phyloP scores from a whole-genome alignment of 2,888 invertebrate species.

The Acrobeloides nanus region DNA sequence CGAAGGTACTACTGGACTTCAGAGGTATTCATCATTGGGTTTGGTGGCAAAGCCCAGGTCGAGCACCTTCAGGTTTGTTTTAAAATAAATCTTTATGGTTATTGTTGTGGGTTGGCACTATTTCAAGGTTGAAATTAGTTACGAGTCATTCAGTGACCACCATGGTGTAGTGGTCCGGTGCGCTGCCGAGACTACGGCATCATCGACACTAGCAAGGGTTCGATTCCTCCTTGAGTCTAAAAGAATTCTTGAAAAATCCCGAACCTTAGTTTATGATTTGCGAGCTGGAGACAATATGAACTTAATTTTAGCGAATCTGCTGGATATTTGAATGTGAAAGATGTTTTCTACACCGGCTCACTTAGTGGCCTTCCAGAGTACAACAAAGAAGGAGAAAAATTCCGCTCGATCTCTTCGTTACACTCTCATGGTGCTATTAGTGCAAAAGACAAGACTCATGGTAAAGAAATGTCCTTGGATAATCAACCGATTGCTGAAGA shows the following conservation, averaged over 20 bases:
- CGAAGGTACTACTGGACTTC: too few relatives aligned
- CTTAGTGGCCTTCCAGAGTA: slow-evolving; percentile 77
- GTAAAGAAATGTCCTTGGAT: slow-evolving; percentile 4
- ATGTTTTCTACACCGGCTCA: slow-evolving; percentile 83
- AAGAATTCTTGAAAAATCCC: slow-evolving; percentile 18
- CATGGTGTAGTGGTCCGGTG: too few relatives aligned
- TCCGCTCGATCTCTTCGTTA: slow-evolving; percentile 35
- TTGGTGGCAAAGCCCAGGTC: too few relatives aligned
- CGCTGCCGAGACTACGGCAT: too few relatives aligned
- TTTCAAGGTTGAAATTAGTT: too few relatives aligned
- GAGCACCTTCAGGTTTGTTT: too few relatives aligned
- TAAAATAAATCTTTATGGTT: too few relatives aligned
- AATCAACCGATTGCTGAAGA: slow-evolving; percentile 17
- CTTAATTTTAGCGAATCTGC: slow-evolving; percentile 25
- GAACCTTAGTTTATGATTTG: slow-evolving; percentile 20
- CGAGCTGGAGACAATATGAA: slow-evolving; percentile 5
- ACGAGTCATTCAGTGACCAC: too few relatives aligned
- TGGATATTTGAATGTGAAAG: slow-evolving; percentile 58
- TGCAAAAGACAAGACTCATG: slow-evolving; percentile 7
- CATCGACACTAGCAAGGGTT: too few relatives aligned
- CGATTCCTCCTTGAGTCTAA: too few relatives aligned
- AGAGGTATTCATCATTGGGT: too few relatives aligned
- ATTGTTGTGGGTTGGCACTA: too few relatives aligned
- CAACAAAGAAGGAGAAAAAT: slow-evolving; percentile 53
- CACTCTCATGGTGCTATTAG: slow-evolving; percentile 22